Evolutionary conservation across 2,113 vertebrate species (phyloP), one percentile per base, ranked within the genome.

Genomic region (Antigone vipio): DNA sequence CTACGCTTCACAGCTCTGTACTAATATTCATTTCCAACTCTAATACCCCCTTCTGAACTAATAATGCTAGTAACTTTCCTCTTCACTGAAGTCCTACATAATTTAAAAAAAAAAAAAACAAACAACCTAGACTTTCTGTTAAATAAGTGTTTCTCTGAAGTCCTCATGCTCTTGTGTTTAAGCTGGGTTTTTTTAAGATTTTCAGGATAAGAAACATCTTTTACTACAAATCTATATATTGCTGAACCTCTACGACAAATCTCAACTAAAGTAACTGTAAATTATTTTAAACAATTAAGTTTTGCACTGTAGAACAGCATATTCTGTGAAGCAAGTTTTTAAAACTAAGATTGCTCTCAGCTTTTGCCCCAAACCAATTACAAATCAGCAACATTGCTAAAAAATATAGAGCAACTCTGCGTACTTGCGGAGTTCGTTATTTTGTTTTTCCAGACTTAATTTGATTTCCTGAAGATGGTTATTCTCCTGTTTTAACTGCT

Each of bases 391-490:
- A n/a, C 35, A 35, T 16, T 19, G 72, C 19, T 74, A 49, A 78
- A 80, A 88, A 23, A 55, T 2, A 69, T 0, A 81, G 4, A 88
- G 71, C 47, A 90, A 82, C 26, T 73, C 47, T 52, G 85, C 98
- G 30, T 98, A 99, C 99, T 99, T 99, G 98, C 99, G 99, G 82
- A 99, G 98, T 95, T 99, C 99, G 12, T 98, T 98, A 95, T 99
- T 99, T 97, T 99, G 99, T 85, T 99, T 99, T 96, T 99, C 99
- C 96, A 99, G 97, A 89, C 98, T 99, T 94, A 98, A 98, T 97
- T 99, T 99, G 88, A 99, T 99, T 97, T 99, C 99, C 94, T 99
- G 96, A 95, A 99, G 98, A 96, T 99, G 99, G 92, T 99, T 99
- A 44, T 98, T 99, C 96, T 99, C 99, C 96, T 99, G 99, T 81